phyloP scores from a whole-genome alignment of 2,797 vertebrate genomes.

The Denticeps clupeoides region DNA sequence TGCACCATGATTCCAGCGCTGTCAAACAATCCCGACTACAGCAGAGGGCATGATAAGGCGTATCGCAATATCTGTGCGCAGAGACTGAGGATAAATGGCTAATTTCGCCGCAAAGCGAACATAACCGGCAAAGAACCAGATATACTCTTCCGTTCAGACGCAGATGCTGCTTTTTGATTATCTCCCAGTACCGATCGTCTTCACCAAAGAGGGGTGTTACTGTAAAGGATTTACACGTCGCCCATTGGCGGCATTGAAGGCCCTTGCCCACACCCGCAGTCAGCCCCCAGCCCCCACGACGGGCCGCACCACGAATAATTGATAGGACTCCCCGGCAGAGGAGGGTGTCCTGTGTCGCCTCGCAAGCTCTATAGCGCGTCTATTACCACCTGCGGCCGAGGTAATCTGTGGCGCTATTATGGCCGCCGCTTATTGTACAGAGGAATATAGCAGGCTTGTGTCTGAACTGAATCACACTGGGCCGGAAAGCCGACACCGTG shows the following conservation, averaged over 20 bases:
- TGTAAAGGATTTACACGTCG: no score
- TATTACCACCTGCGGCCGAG: conserved; percentile 82
- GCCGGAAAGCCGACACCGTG: conserved; percentile 61
- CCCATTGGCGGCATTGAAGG: no score
- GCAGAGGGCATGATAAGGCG: conserved; percentile 19
- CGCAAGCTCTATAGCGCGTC: conserved; percentile 66
- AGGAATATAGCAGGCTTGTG: conserved; percentile 60
- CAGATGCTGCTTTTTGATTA: no score
- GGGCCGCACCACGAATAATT: conserved; percentile 75
- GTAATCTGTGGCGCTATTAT: conserved; percentile 74
- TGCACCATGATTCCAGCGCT: conserved; percentile 51
- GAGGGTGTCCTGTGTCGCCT: conserved; percentile 75
- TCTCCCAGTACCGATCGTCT: no score
- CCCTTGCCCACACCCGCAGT: conserved; percentile 31
- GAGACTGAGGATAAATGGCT: no score
- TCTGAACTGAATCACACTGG: conserved; percentile 45
- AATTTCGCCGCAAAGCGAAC: no score
- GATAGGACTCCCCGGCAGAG: conserved; percentile 72
- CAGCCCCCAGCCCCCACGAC: conserved; percentile 38
- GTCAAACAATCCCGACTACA: conserved; percentile 51
- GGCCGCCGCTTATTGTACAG: conserved; percentile 65
- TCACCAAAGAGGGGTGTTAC: no score
- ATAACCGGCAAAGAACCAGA: no score
- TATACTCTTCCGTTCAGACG: no score
- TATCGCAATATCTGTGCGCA: conserved; percentile 43